Evolutionary conservation across 2,888 invertebrate species (phyloP), one percentile per base, ranked within the genome.

Genomic region (Endotricha flammealis): DNA sequence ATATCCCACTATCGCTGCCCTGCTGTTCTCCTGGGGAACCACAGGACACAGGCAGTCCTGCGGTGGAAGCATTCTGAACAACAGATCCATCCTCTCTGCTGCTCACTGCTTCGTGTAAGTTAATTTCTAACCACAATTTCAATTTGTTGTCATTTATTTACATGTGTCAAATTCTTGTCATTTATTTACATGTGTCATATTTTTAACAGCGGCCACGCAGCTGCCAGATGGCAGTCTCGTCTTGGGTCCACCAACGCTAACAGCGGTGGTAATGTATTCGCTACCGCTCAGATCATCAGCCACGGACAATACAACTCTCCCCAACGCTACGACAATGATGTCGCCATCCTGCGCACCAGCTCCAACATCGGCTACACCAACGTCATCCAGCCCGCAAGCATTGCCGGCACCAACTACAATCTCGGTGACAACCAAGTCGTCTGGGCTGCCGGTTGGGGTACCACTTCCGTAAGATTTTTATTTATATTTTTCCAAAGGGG

Each of bases 371-470:
- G n/a, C 3, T 53, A 43, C 12, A 46, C 31, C 12, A 46, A 44
- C 13, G 45, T 48, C 16, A 49, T 57, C 2, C 49, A 49, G n/a
- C 35, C 64, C 0, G 70, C 46, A 8, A 39, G 38, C 8, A 57
- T 72, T 6, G 64, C 68, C 41, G 57, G 70, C 0, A 1, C 50
- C 12, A 64, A 53, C 38, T 71, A 64, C 39, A 42, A 43, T 30
- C 36, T 69, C 3, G 48, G 16, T 8, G 72, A 73, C 29, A 57
- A 64, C 37, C 44, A 50, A 35, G 44, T 38, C 1, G 71, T 72
- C 4, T 64, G 58, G 58, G 66, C 69, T 12, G 44, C 60, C 16
- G 72, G 73, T 41, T 73, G 74, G 73, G 73, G 74, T 2, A 31
- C 44, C 4, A 53, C 39, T 14, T 46, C 45, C 6, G 65, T 67